These are phyloP conservation scores for Ageneiosus marmoratus DNA, from an alignment of 2,113 vertebrate species.

Conservation along the genomic window DNA sequence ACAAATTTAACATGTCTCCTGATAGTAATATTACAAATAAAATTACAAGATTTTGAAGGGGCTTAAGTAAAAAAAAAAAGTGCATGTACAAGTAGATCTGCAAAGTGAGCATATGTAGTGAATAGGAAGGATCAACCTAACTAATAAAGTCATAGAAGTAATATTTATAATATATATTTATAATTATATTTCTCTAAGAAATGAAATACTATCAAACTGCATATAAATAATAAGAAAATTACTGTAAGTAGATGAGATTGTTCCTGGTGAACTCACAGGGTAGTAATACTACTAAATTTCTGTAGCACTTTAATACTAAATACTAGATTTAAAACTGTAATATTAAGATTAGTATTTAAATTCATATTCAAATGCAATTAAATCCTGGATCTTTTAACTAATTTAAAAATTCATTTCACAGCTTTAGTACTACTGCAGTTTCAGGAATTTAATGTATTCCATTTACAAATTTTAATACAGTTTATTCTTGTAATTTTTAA, in stretches of 20 bases:
- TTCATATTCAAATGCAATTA: background rate
- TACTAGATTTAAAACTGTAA: too few species aligned
- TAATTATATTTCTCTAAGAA: background rate
- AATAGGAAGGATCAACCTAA: background rate
- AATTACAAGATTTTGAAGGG: background rate
- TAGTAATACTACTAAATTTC: background rate
- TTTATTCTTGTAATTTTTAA: too few species aligned
- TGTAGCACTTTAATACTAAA: background rate
- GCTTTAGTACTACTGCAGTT: background rate
- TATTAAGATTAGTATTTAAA: background rate
- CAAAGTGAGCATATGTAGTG: background rate
- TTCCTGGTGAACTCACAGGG: background rate
- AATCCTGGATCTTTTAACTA: background rate
- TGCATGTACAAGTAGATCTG: background rate
- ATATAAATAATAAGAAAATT: background rate
- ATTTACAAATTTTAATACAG: too few species aligned
- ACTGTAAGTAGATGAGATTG: background rate
- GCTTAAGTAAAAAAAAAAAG: too few species aligned
- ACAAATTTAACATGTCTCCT: too few species aligned
- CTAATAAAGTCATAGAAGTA: background rate
- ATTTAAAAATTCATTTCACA: background rate
- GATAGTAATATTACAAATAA: background rate
- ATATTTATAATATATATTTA: too few species aligned
- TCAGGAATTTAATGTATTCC: too few species aligned
- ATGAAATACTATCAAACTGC: background rate